These are phyloP conservation scores for Tyrannus savana DNA, from an alignment of 2,113 vertebrate genomes.

Conservation along the genomic window DNA sequence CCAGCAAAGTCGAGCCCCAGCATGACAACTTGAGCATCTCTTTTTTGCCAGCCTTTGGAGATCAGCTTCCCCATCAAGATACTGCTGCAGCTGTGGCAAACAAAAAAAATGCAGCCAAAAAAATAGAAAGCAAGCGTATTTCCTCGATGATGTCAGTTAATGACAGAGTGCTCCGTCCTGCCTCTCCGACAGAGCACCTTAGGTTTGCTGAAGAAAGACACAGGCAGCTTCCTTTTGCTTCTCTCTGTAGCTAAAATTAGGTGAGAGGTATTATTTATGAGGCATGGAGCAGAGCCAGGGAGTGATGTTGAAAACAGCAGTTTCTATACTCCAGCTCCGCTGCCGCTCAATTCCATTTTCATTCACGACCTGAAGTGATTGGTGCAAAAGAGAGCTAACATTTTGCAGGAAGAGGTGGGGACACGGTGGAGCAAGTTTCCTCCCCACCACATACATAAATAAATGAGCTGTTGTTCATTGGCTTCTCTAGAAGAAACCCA, in stretches of 20 bases:
- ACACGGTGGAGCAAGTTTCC: not conserved
- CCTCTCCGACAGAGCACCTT: not conserved
- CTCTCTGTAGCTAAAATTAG: not conserved
- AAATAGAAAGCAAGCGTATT: not conserved
- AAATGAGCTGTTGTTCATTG: conserved; percentile 42
- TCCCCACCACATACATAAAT: not conserved
- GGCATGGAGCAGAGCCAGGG: not conserved
- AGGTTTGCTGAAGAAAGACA: not conserved
- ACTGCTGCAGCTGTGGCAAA: not conserved
- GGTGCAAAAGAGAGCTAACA: not conserved
- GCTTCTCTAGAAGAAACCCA: conserved; percentile 47
- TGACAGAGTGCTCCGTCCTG: not conserved
- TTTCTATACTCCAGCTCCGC: not conserved
- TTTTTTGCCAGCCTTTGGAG: conserved; percentile 55
- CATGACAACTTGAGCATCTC: conserved; percentile 70
- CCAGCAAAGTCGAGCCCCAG: conserved; percentile 73
- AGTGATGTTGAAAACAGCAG: not conserved
- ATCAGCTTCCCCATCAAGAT: conserved; percentile 69
- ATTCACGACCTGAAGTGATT: not conserved
- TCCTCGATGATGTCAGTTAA: not conserved
- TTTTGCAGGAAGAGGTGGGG: conserved; percentile 39
- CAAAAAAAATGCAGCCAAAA: not conserved
- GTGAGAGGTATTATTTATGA: not conserved
- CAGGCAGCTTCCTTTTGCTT: not conserved
- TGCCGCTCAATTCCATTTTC: not conserved